Base-by-base conservation (phyloP, 2,888 invertebrate genomes). In the Bembecia ichneumoniformis region DNA sequence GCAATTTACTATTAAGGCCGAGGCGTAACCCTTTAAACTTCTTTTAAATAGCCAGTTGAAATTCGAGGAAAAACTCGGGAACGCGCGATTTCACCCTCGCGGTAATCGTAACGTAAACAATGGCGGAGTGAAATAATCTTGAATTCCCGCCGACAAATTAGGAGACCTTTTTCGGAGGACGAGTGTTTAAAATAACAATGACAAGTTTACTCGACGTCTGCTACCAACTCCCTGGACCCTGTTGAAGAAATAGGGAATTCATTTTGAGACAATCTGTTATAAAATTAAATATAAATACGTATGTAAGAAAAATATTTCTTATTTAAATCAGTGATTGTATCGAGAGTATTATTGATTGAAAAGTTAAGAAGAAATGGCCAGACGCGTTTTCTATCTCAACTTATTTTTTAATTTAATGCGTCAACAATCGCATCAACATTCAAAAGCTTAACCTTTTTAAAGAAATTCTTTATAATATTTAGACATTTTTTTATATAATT, bases 91-190 rank as follows among this genome's bases (percentile, higher is more conserved):
- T 82, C 82, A 82, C 79, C 78, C 78, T 71, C 69, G 68, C 74
- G 75, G 82, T 82, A 82, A 83, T 82, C 79, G 78, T 70, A 81
- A 81, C 78, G 77, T 77, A 84, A 86, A 86, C 82, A 84, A 84
- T 82, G 74, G 79, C 58, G 62, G 68, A 72, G 71, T 71, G 71
- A 77, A 82, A 80, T 83, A 80, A 82, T 81, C 81, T 75, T 71
- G 78, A 82, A 84, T 82, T 81, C 78, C 77, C 73, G 68, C 74
- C 73, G 81, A 83, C 81, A 83, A 84, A 84, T 84, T 83, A 84
- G 80, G 69, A 72, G 77, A 75, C 82, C 81, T 82, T 83, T 82
- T 82, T 74, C 70, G 70, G 67, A 62, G 64, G 62, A 28, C 55
- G 64, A 68, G 67, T 63, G 66, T 68, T 77, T 68, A 74, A 64